Evolutionary conservation across 1,140 invertebrate genomes (phyloP).

Genomic region (Meloidogyne chitwoodi): DNA sequence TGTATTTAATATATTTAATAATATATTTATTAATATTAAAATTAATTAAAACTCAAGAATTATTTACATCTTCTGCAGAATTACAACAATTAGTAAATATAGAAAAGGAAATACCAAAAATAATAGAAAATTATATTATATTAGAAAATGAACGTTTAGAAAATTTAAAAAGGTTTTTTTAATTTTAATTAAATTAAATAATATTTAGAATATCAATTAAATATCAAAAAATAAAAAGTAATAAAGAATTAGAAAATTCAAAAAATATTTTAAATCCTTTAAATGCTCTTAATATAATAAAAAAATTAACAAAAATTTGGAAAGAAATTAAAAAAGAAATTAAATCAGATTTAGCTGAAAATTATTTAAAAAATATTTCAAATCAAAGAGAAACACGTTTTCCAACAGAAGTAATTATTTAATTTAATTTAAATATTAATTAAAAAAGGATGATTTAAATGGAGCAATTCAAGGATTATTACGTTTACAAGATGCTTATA

Average conservation of each 20-base stretch:
- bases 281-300: conserved; percentile 45
- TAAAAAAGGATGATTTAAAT: conserved; percentile 71
- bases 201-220: no score
- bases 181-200: no score
- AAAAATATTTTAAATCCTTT: conserved; percentile 41
- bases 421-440: not conserved
- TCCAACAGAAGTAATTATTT: conserved; percentile 35
- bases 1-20: no score
- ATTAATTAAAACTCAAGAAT: conserved; percentile 1
- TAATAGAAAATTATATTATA: conserved; percentile 40
- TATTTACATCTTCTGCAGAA: conserved; percentile 46
- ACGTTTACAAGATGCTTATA: conserved; percentile 88
- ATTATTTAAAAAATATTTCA: conserved; percentile 50
- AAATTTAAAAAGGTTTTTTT: conserved; percentile 28
- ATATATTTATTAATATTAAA: no score
- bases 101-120: conserved; percentile 39
- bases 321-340: conserved; percentile 34
- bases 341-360: conserved; percentile 37
- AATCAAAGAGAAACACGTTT: conserved; percentile 22
- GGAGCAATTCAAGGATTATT: conserved; percentile 89
- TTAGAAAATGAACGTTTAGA: conserved; percentile 33
- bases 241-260: conserved; percentile 13
- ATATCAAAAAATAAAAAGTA: no score
- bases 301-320: conserved; percentile 37
- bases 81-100: conserved; percentile 30